A percentile compares a stretch with the other conserved stretches of the same genome.
phyloP scores from a whole-genome alignment of 2,113 vertebrate species.

The Scatophagus argus region DNA sequence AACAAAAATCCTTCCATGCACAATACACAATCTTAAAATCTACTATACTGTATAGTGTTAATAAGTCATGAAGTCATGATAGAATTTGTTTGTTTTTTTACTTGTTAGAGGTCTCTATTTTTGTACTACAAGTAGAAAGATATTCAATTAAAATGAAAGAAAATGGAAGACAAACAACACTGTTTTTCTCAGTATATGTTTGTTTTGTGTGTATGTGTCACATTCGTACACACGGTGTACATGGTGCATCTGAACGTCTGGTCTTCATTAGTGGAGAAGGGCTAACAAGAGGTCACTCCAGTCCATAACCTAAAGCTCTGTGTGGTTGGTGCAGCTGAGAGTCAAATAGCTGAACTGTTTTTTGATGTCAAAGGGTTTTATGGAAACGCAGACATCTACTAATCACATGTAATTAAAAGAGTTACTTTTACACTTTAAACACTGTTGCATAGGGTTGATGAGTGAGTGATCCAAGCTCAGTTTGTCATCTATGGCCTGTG shows the following conservation, averaged over 20 bases:
- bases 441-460: not conserved
- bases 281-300: conserved; percentile 56
- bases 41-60: not conserved
- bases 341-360: conserved; percentile 28
- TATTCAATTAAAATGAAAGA: not conserved
- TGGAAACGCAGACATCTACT: not conserved
- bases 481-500: not conserved
- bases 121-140: not conserved
- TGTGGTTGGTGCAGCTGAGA: not conserved
- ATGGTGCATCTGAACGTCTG: conserved; percentile 42
- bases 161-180: not conserved
- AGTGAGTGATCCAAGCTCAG: not conserved
- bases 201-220: not conserved
- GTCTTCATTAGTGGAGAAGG: conserved; percentile 60
- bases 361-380: not conserved
- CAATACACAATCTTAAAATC: not conserved
- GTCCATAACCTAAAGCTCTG: conserved; percentile 24
- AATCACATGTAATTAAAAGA: not conserved
- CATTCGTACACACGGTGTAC: not conserved
- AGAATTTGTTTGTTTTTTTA: no score
- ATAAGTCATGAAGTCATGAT: not conserved
- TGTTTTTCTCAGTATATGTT: not conserved
- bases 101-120: not conserved
- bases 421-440: not conserved
- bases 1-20: not conserved